Conservation (phyloP, 2,888 invertebrate genomes). For the Andricus curvator region DNA sequence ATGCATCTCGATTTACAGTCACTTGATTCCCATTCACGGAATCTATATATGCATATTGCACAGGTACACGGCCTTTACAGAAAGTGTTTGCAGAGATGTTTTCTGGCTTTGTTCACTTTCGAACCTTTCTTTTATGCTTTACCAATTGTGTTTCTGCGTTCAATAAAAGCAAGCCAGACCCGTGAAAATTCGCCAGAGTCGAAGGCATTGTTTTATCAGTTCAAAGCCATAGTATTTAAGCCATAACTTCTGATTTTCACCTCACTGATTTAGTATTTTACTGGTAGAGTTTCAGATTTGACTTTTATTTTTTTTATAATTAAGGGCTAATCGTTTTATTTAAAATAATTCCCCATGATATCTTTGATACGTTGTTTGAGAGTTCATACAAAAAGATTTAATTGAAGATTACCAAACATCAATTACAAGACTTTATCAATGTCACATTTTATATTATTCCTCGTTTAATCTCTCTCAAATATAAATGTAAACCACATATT, state of each 20-base stretch:
- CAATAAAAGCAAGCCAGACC: slow-evolving; percentile 17
- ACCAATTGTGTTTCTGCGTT: slow-evolving; percentile 21
- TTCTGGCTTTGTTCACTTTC: slow-evolving; percentile 22
- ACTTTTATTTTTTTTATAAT: too few relatives aligned
- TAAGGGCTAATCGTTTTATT: too few relatives aligned
- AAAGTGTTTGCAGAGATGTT: slow-evolving; percentile 37
- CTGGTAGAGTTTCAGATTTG: background rate
- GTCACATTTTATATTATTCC: too few relatives aligned
- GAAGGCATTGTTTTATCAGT: slow-evolving; percentile 19
- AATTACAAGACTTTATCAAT: too few relatives aligned
- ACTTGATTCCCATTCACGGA: background rate
- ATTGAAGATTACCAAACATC: too few relatives aligned
- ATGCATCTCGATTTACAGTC: slow-evolving; percentile 15
- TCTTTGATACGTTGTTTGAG: too few relatives aligned
- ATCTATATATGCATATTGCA: slow-evolving; percentile 7
- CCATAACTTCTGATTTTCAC: background rate
- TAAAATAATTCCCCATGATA: too few relatives aligned
- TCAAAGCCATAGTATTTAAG: background rate
- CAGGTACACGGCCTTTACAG: slow-evolving; percentile 14
- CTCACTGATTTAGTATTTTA: background rate
- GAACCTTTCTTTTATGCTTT: slow-evolving; percentile 18
- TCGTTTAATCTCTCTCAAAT: too few relatives aligned
- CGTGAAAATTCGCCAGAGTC: slow-evolving; percentile 25
- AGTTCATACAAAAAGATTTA: too few relatives aligned
- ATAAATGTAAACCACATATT: too few relatives aligned